These are phyloP conservation scores for Patella depressa DNA, from an alignment of 2,888 invertebrate species.

Conservation along the genomic window DNA sequence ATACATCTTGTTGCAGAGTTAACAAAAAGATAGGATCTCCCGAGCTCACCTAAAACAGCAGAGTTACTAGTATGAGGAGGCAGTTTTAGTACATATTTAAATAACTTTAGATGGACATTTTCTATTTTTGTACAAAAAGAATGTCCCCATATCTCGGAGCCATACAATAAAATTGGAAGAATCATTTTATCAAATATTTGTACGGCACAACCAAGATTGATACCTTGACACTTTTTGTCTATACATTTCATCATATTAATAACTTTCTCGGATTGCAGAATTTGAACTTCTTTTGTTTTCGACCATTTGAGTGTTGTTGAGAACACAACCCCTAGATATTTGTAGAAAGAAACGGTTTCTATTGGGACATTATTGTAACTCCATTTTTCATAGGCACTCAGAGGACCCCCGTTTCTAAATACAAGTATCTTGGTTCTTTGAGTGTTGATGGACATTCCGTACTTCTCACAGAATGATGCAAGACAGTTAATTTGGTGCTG, in stretches of 20 bases:
- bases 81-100: background rate
- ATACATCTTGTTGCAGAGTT: background rate
- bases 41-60: conserved; percentile 6
- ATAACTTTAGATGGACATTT: background rate
- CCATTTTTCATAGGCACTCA: background rate
- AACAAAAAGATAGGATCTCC: background rate
- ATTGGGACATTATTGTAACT: background rate
- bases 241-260: background rate
- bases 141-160: conserved; percentile 13
- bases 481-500: conserved; percentile 19
- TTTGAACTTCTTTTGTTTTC: background rate
- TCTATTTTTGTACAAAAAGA: background rate
- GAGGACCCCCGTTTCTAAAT: conserved; percentile 1
- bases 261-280: conserved; percentile 19
- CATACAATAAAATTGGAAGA: background rate
- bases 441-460: conserved; percentile 11
- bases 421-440: conserved; percentile 5
- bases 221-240: no score
- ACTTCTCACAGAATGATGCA: conserved; percentile 13
- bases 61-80: background rate
- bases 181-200: no score
- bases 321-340: conserved; percentile 13
- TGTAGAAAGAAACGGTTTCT: background rate
- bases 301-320: conserved; percentile 16
- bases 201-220: no score